Evolutionary conservation across 2,888 invertebrate species (phyloP), one percentile per base, ranked within the genome.

Genomic region (Hemistola chrysoprasaria): DNA sequence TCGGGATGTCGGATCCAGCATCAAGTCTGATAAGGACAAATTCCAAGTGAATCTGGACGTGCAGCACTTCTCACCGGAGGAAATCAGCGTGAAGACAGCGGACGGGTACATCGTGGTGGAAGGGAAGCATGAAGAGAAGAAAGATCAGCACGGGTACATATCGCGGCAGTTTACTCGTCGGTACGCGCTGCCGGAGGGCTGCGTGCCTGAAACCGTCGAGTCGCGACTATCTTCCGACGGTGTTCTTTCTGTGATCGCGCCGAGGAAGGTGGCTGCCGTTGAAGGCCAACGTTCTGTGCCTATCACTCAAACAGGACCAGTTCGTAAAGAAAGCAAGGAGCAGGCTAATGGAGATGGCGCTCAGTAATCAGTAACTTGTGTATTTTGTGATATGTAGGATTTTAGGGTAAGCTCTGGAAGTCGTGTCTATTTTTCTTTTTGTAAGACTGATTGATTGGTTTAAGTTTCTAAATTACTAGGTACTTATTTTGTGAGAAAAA

Each of bases 201-300:
- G 93, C 45, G 91, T 92, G 47, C 85, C 94, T 0, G 92, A 92
- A 32, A 88, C 91, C 7, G 93, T 96, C 0, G 91, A 91, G 28
- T 95, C 95, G 0, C 91, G 90, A 26, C 77, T 96, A 20, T 95
- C 95, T 3, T 92, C 94, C 0, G 95, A 95, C 64, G 95, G 95
- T 5, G 90, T 95, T 11, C 71, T 95, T 32, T 92, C 92, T 0
- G 90, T 95, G 9, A 92, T 91, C 6, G 94, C 93, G 7, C 94
- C 94, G 1, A 67, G 63, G 54, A 68, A 66, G 56, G 71, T 76
- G 34, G 79, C 82, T 0, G 71, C 72, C 0, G 56, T 80, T 6
- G 67, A 75, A 38, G 88, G 86, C 0, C 92, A 91, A 55, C 83
- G 92, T 1, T 65, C 78, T n/a, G 78, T 93, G 0, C 90, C 91